These are phyloP conservation scores for Notarius lentiginosus DNA, from an alignment of 2,113 vertebrate species.

Conservation along the genomic window DNA sequence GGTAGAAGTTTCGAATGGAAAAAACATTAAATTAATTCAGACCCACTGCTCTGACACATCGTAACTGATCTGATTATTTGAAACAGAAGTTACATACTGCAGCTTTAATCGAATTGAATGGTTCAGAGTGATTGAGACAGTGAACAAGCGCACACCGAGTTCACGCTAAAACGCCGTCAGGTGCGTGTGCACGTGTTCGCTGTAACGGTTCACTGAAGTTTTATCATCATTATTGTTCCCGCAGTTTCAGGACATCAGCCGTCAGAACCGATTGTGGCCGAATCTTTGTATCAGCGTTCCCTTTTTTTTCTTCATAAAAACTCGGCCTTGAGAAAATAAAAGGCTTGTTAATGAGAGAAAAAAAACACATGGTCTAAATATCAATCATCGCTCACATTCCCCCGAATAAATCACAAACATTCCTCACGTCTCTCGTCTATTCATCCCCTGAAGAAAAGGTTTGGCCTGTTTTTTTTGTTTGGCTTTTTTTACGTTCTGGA, in stretches of 20 bases:
- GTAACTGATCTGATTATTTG: not conserved
- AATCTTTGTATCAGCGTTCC: not conserved
- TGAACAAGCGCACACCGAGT: not conserved
- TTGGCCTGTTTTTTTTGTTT: not conserved
- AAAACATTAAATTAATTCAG: not conserved
- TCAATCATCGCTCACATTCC: constrained; percentile 38
- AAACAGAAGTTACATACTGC: not conserved
- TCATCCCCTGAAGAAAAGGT: not conserved
- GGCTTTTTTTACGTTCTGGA: not conserved
- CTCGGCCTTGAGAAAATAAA: constrained; percentile 34
- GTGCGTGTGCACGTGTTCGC: not conserved
- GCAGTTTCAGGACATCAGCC: not conserved
- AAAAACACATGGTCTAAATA: constrained; percentile 3
- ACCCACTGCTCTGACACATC: not conserved
- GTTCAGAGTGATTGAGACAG: not conserved
- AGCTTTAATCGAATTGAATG: not conserved
- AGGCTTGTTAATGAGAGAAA: not conserved
- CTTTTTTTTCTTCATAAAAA: not conserved
- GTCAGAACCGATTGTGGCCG: not conserved
- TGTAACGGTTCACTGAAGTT: not conserved
- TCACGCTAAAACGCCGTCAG: not conserved
- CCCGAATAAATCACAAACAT: constrained; percentile 4
- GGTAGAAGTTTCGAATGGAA: not conserved
- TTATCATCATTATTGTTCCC: not conserved
- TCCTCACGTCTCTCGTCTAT: not conserved